Percentiles rank a stretch among this genome's conserved stretches.
These are phyloP conservation scores for Agrochola lota DNA, from an alignment of 2,888 invertebrate genomes.

Conservation along the genomic window DNA sequence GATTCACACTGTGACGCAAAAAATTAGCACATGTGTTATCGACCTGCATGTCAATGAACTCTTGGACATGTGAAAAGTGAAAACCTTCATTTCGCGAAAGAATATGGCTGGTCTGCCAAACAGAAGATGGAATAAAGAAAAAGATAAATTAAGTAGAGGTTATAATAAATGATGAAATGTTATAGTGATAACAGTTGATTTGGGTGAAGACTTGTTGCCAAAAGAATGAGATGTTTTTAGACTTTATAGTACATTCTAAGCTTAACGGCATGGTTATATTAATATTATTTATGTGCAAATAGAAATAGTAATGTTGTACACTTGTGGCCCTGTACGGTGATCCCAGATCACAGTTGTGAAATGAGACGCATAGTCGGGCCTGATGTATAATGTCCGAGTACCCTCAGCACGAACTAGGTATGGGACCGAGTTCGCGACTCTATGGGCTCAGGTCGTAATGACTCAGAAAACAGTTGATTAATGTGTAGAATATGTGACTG, in stretches of 20 bases:
- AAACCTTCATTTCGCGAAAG: slow-evolving; percentile 26
- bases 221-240: neutral
- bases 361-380: slow-evolving; percentile 89
- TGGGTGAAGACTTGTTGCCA: neutral
- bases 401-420: slow-evolving; percentile 87
- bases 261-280: neutral
- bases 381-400: slow-evolving; percentile 85
- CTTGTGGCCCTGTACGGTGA: slow-evolving; percentile 87
- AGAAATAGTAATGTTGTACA: neutral
- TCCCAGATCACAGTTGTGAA: slow-evolving; percentile 82
- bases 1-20: slow-evolving; percentile 74
- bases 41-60: slow-evolving; percentile 78
- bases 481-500: neutral
- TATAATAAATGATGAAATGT: slow-evolving; percentile 5
- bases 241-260: neutral
- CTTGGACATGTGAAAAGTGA: slow-evolving; percentile 62
- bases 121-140: neutral
- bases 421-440: slow-evolving; percentile 86
- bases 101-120: neutral
- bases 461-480: neutral
- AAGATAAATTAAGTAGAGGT: neutral
- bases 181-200: slow-evolving; percentile 20
- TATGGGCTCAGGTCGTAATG: slow-evolving; percentile 81
- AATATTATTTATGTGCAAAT: neutral
- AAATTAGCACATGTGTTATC: slow-evolving; percentile 75